Evolutionary conservation across 2,888 invertebrate genomes (phyloP).

Genomic region (Elysia crispata): DNA sequence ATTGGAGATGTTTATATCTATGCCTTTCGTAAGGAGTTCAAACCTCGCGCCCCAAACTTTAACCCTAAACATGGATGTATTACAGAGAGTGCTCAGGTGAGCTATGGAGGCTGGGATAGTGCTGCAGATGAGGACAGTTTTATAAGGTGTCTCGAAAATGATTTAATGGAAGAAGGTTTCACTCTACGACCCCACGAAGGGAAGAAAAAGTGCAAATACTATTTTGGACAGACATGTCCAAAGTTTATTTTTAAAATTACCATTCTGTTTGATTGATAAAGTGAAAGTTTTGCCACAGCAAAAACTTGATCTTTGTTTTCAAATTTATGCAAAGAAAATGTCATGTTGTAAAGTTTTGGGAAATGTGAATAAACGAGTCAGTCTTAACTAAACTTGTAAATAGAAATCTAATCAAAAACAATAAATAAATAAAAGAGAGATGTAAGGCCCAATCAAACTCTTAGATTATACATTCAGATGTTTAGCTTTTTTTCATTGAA

Average conservation of each 20-base stretch:
- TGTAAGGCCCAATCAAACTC: no score
- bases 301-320: no score
- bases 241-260: slow-evolving; percentile 68
- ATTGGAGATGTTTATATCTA: slow-evolving; percentile 70
- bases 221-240: slow-evolving; percentile 74
- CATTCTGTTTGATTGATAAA: slow-evolving; percentile 59
- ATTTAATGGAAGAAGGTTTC: slow-evolving; percentile 71
- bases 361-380: no score
- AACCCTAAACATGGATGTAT: slow-evolving; percentile 73
- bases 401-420: no score
- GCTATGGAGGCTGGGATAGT: slow-evolving; percentile 72
- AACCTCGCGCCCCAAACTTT: slow-evolving; percentile 67
- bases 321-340: no score
- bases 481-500: no score
- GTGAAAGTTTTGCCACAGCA: no score
- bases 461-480: no score
- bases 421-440: no score
- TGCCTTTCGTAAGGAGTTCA: slow-evolving; percentile 70
- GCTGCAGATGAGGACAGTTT: slow-evolving; percentile 72
- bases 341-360: no score
- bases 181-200: slow-evolving; percentile 68
- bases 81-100: slow-evolving; percentile 70
- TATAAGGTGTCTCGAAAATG: slow-evolving; percentile 69
- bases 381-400: no score
- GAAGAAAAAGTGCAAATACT: slow-evolving; percentile 72